Evolutionary conservation across 2,113 vertebrate genomes (phyloP), one percentile per base, ranked within the genome.

Genomic region (Sorex fumeus): DNA sequence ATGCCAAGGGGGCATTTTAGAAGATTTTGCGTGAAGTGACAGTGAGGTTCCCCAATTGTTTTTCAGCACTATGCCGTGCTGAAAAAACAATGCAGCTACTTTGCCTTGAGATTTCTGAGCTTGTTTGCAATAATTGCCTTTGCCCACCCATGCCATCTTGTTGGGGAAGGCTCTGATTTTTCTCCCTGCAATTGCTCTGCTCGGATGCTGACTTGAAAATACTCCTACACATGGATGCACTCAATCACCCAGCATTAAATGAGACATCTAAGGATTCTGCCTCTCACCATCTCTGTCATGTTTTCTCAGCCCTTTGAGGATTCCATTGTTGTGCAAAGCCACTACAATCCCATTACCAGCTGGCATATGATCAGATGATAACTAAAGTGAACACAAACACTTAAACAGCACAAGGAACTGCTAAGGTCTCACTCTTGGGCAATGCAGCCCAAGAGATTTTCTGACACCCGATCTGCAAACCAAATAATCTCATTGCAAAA

Each of bases 301-400:
- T 94, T 94, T 94, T 75, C 93, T 94, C 91, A 93, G 90, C 36
- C 79, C 94, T 95, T 47, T 90, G 64, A 96, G 94, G 88, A 93
- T 57, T 94, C 43, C 0, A 0, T 34, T 43, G 16, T 53, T 96
- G 86, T 91, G 89, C 70, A 96, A 96, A 96, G 71, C 69, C 77
- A 93, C 93, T 95, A 95, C 90, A 95, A 94, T 75, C 94, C 87
- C 95, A 97, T 97, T 92, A 97, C 57, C 79, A 96, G 88, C 87
- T 91, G 93, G 94, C 89, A 93, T 85, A 92, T 57, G 93, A 95
- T 97, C 95, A 96, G 69, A 88, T 91, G 96, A 87, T 90, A 97
- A 95, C 91, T 81, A 64, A 53, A 96, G 83, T 90, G 92, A 93
- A 93, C 67, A 96, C 78, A 95, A 95, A 96, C 81, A 96, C 74